These are phyloP conservation scores for Sinocyclocheilus maitianheensis DNA, from an alignment of 2,113 vertebrate genomes.

Conservation along the genomic window DNA sequence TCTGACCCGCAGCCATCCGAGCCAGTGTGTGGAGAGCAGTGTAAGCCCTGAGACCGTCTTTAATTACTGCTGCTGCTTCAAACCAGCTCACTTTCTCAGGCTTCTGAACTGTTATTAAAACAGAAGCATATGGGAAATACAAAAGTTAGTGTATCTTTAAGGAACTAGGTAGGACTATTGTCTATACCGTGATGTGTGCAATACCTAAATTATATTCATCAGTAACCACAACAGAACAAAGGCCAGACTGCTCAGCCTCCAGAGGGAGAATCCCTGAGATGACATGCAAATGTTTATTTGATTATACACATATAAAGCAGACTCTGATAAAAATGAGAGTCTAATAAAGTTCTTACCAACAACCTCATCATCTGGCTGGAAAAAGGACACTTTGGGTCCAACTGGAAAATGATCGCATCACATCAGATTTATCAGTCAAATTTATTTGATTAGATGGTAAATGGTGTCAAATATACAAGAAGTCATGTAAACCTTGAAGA, in stretches of 20 bases:
- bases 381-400: conserved; percentile 89
- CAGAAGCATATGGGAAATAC: background rate
- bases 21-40: conserved; percentile 90
- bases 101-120: conserved; percentile 79
- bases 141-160: background rate
- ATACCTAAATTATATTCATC: conserved; percentile 90
- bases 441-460: background rate
- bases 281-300: background rate
- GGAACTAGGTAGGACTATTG: background rate
- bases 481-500: conserved; percentile 79
- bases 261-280: conserved; percentile 87
- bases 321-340: background rate
- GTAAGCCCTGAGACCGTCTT: conserved; percentile 86
- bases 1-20: conserved; percentile 80
- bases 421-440: background rate
- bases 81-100: conserved; percentile 86
- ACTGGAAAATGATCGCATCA: conserved; percentile 68
- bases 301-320: background rate
- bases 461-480: background rate
- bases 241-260: conserved; percentile 86
- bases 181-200: background rate
- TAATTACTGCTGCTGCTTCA: conserved; percentile 81
- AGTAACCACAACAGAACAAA: conserved; percentile 82
- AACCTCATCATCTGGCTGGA: conserved; percentile 90
- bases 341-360: conserved; percentile 80